Base-by-base conservation (phyloP, 1,140 invertebrate genomes). In the Megathymus violae region DNA sequence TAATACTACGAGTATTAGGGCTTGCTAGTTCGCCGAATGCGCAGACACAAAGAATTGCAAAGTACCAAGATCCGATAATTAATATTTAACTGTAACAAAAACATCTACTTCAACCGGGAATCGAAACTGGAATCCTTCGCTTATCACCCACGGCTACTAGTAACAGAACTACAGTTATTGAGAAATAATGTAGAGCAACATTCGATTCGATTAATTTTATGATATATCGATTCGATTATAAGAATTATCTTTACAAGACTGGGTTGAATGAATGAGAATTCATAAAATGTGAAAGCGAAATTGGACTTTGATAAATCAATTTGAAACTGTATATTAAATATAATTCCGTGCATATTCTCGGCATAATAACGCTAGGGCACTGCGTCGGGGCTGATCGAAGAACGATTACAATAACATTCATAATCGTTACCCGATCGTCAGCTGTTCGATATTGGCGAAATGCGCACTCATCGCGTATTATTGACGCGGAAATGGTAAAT, bases 381-480 rank as follows among this genome's bases (percentile, higher is more conserved):
- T 58, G 61, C 60, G 46, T 59, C 59, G 43, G 50, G 70, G 68
- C 56, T 69, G 71, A 79, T 72, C 71, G 67, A 65, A 68, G 73
- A 78, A 69, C 76, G 67, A 62, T 78, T 68, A 69, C 68, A 66
- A 70, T 71, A 74, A 71, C 73, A 69, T 70, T 66, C 47, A 51
- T 66, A 62, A 78, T 74, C 67, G 67, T 54, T 72, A 70, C 52
- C 54, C 63, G 62, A 54, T 54, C 62, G 62, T 59, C 56, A 64
- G 54, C 62, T 58, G 52, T n/a, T 58, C 14, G 25, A 58, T 44
- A 58, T 58, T 44, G 25, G 40, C 17, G 41, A 27, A 34, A 44
- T 25, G 52, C 40, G 40, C 14, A 41, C 41, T 46, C 52, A 58
- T 58, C n/a, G 54, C 14, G 41, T 58, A 46, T 58, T 58, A 58